phyloP scores from a whole-genome alignment of 2,113 vertebrate genomes.

The Muscicapa adusta region DNA sequence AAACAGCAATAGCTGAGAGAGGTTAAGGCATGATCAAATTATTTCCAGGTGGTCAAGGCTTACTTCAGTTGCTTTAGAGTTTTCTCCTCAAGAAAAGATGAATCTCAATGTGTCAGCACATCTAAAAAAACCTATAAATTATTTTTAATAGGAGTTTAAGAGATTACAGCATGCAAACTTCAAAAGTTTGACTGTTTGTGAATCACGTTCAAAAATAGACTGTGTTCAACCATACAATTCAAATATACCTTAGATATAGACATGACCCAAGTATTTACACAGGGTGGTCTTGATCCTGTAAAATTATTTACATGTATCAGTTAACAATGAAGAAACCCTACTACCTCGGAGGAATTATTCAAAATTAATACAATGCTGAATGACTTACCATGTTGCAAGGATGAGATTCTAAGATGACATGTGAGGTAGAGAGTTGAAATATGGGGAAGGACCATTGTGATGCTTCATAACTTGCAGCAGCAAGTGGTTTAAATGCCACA shows the following conservation, averaged over 20 bases:
- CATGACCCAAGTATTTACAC: background rate
- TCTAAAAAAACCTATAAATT: background rate
- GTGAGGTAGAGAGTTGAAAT: background rate
- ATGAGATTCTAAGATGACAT: background rate
- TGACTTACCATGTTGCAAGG: background rate
- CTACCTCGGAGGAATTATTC: background rate
- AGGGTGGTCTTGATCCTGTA: background rate
- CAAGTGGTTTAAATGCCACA: background rate
- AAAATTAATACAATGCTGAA: background rate
- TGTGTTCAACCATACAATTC: background rate
- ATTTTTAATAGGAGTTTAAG: background rate
- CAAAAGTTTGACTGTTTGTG: background rate
- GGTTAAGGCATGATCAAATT: background rate
- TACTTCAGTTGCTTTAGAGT: background rate
- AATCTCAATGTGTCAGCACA: background rate
- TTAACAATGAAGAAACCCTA: background rate
- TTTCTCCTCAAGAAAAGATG: background rate
- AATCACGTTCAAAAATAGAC: background rate
- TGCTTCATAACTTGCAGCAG: background rate
- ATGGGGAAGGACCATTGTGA: background rate
- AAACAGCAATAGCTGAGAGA: background rate
- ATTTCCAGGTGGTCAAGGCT: background rate
- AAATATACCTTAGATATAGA: background rate
- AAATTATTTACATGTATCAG: background rate
- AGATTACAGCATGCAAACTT: background rate